A percentile compares a stretch with the other conserved stretches of the same genome.
phyloP scores from a whole-genome alignment of 2,888 invertebrate species.

The Tachina grossa region DNA sequence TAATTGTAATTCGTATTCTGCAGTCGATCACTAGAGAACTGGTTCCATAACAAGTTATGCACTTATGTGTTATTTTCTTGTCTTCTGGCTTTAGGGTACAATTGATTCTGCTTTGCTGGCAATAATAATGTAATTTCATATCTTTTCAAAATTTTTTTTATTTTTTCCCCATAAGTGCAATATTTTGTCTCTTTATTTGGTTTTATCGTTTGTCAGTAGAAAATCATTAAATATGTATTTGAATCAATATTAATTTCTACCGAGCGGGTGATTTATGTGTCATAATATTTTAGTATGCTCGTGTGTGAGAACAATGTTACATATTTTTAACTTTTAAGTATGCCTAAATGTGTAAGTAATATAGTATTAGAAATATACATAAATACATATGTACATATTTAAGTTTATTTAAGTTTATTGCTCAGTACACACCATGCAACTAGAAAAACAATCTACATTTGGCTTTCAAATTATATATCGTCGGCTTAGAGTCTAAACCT shows the following conservation, averaged over 20 bases:
- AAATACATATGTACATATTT: too few species aligned
- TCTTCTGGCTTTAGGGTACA: slow-evolving; percentile 3
- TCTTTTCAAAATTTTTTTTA: slow-evolving; percentile 3
- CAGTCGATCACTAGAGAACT: too few species aligned
- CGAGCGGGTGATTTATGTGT: slow-evolving; percentile 17
- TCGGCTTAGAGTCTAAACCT: too few species aligned
- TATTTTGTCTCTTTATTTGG: slow-evolving; percentile 22
- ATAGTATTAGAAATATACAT: too few species aligned
- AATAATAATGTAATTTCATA: neutral
- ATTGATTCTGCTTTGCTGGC: neutral
- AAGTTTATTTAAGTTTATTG: too few species aligned
- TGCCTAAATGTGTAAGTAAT: neutral
- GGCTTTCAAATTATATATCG: too few species aligned
- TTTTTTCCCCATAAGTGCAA: slow-evolving; percentile 26
- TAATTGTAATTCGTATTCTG: too few species aligned
- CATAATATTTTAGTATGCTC: neutral
- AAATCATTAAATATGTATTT: slow-evolving; percentile 35
- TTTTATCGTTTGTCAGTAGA: slow-evolving; percentile 63
- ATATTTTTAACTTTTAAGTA: neutral
- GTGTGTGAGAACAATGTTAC: neutral
- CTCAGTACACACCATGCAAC: too few species aligned
- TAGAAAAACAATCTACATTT: too few species aligned
- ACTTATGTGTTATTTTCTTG: neutral
- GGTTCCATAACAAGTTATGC: neutral
- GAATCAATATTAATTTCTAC: slow-evolving; percentile 30